Evolutionary conservation across 2,888 invertebrate genomes (phyloP).

Genomic region (Nemotelus nigrinus): DNA sequence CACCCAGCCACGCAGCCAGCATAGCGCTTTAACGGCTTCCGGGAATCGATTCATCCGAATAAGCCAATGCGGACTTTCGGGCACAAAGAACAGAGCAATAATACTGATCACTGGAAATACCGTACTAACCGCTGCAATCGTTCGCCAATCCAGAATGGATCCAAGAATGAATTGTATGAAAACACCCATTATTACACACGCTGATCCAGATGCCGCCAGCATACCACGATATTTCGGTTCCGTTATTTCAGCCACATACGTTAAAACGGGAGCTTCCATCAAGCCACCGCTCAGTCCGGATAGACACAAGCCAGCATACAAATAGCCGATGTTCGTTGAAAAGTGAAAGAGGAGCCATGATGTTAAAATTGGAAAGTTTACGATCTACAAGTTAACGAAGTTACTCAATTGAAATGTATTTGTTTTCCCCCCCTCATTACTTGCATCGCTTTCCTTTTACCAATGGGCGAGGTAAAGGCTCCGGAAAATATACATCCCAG

Average conservation of each 20-base stretch:
- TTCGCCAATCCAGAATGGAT: slow-evolving; percentile 76
- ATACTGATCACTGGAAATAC: slow-evolving; percentile 73
- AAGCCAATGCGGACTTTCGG: slow-evolving; percentile 86
- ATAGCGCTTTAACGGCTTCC: slow-evolving; percentile 75
- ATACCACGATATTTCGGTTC: slow-evolving; percentile 82
- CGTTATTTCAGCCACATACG: slow-evolving; percentile 86
- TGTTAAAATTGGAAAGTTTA: slow-evolving; percentile 77
- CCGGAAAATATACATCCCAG: slow-evolving; percentile 82
- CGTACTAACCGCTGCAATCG: slow-evolving; percentile 75
- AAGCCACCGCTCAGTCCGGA: slow-evolving; percentile 82
- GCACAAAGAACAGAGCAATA: slow-evolving; percentile 74
- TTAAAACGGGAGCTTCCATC: slow-evolving; percentile 83
- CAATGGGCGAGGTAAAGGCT: slow-evolving; percentile 74
- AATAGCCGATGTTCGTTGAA: slow-evolving; percentile 70
- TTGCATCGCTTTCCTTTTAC: slow-evolving; percentile 80
- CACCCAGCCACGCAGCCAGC: slow-evolving; percentile 85
- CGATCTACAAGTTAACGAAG: slow-evolving; percentile 61
- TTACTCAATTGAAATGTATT: not conserved
- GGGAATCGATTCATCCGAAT: slow-evolving; percentile 72
- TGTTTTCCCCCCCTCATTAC: slow-evolving; percentile 51
- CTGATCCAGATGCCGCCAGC: slow-evolving; percentile 78
- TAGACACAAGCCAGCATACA: slow-evolving; percentile 76
- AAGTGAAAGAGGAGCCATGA: slow-evolving; percentile 81
- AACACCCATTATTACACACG: slow-evolving; percentile 79
- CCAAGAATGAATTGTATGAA: slow-evolving; percentile 81